phyloP scores from a whole-genome alignment of 1,140 invertebrate genomes.

The Sarcophaga bullata region DNA sequence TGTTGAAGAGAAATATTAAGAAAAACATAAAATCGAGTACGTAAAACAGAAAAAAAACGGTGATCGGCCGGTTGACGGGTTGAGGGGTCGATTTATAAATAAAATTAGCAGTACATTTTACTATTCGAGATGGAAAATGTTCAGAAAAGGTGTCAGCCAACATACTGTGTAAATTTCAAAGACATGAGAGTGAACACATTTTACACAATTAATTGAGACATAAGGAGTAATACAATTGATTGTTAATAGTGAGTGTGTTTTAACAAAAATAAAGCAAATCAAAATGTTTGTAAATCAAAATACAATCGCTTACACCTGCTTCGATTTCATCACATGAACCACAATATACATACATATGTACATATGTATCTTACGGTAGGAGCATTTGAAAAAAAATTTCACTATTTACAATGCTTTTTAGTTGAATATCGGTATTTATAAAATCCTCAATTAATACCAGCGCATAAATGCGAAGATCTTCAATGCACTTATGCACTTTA shows the following conservation, averaged over 20 bases:
- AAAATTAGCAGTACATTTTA: slow-evolving; percentile 11
- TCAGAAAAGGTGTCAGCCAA: slow-evolving; percentile 1
- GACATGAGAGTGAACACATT: not conserved
- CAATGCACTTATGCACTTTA: too few relatives aligned
- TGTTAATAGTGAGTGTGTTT: not conserved
- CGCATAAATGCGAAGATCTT: too few relatives aligned
- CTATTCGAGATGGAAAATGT: not conserved
- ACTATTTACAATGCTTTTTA: too few relatives aligned
- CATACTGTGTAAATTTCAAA: not conserved
- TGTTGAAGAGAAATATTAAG: not conserved
- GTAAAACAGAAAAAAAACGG: not conserved
- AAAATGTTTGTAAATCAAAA: not conserved
- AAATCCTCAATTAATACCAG: too few relatives aligned
- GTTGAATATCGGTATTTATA: too few relatives aligned
- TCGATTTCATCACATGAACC: not conserved
- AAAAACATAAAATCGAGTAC: not conserved
- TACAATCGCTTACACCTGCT: not conserved
- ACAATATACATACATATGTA: too few relatives aligned
- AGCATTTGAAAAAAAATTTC: too few relatives aligned
- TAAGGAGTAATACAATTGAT: too few relatives aligned
- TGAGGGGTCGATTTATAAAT: not conserved
- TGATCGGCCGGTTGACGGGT: not conserved
- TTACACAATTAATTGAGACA: too few relatives aligned
- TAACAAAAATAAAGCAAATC: not conserved
- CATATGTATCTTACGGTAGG: too few relatives aligned